These are phyloP conservation scores for Tigriopus japonicus DNA, from an alignment of 1,140 invertebrate genomes.

Conservation along the genomic window DNA sequence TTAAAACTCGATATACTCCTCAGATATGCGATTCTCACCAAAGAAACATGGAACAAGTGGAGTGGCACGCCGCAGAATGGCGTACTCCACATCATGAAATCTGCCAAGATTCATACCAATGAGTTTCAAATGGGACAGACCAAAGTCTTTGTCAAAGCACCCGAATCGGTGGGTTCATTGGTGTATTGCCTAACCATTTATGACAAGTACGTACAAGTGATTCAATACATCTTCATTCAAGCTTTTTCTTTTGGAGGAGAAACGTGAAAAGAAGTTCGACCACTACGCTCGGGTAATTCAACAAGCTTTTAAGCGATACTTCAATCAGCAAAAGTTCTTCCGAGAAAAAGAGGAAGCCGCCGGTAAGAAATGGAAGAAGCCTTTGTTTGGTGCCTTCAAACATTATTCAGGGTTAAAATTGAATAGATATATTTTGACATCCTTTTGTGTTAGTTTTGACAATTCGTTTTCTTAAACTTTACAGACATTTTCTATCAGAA, in stretches of 20 bases:
- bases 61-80: conserved; percentile 37
- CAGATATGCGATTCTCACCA: conserved; percentile 47
- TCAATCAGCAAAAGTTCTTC: conserved; percentile 38
- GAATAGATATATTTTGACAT: too few species aligned
- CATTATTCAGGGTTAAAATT: too few species aligned
- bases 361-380: too few species aligned
- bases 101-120: conserved; percentile 38
- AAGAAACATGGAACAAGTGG: conserved; percentile 46
- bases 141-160: conserved; percentile 57
- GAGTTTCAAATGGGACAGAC: conserved; percentile 49
- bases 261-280: conserved; percentile 48
- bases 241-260: conserved; percentile 52
- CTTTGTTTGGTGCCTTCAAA: too few species aligned
- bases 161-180: conserved; percentile 41
- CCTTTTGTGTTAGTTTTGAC: too few species aligned
- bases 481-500: conserved; percentile 40
- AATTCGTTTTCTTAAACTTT: neutral
- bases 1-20: conserved; percentile 14
- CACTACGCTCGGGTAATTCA: conserved; percentile 46
- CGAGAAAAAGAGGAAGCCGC: conserved; percentile 40
- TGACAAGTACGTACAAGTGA: neutral
- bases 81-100: conserved; percentile 38
- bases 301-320: conserved; percentile 47
- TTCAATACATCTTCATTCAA: conserved; percentile 20
- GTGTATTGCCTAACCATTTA: neutral